A percentile compares a stretch with the other conserved stretches of the same genome.
Evolutionary conservation across 1,140 invertebrate genomes (phyloP).

Genomic region (Aphaenogaster floridana): DNA sequence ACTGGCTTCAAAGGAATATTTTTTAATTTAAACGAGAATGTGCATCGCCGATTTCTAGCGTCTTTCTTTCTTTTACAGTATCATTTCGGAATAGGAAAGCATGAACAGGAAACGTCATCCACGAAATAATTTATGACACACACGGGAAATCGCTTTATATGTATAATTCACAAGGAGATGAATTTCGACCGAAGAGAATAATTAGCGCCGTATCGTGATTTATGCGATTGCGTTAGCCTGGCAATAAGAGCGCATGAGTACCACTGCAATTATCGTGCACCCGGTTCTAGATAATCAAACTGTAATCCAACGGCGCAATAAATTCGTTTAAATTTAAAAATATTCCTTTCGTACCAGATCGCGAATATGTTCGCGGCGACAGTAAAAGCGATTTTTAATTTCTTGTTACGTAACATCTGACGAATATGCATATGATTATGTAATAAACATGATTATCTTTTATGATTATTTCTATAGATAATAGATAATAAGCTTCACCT

Average conservation of each 20-base stretch:
- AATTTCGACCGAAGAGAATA: conserved; percentile 62
- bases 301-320: conserved; percentile 34
- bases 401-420: not conserved
- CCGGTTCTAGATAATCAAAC: conserved; percentile 47
- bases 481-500: not conserved
- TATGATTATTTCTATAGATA: not conserved
- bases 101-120: conserved; percentile 48
- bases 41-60: not conserved
- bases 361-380: not conserved
- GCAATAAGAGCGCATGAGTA: conserved; percentile 56
- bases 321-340: conserved; percentile 40
- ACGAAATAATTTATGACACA: conserved; percentile 60
- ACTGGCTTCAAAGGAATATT: no score
- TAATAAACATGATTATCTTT: not conserved
- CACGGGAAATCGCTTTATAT: conserved; percentile 61
- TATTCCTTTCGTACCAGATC: not conserved
- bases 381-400: conserved; percentile 23
- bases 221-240: conserved; percentile 52
- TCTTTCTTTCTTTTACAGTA: not conserved
- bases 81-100: conserved; percentile 11
- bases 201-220: conserved; percentile 61
- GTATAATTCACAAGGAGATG: conserved; percentile 64
- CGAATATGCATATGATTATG: not conserved
- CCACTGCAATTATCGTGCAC: conserved; percentile 38
- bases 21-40: not conserved